phyloP scores from a whole-genome alignment of 1,140 invertebrate genomes.

The Brachionus rotundiformis region DNA sequence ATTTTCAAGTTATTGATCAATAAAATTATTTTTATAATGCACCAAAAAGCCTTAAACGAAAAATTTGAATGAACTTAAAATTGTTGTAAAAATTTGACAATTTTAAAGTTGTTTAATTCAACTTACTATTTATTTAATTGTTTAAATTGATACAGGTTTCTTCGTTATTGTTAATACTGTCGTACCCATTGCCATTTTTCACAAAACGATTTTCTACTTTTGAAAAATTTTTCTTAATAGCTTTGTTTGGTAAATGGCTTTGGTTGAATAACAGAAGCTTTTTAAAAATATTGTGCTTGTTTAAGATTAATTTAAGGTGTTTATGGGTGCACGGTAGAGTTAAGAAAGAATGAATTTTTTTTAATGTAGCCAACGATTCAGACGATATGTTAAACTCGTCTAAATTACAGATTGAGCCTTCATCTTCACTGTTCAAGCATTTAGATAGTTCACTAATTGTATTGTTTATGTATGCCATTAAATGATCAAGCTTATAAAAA shows the following conservation, averaged over 20 bases:
- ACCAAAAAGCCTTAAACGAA: too few relatives aligned
- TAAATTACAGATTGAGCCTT: neutral
- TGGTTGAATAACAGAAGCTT: slow-evolving; percentile 23
- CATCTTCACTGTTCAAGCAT: neutral
- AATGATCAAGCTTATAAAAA: slow-evolving; percentile 42
- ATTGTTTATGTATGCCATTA: neutral
- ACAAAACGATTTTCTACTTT: neutral
- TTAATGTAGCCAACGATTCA: slow-evolving; percentile 14
- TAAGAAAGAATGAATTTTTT: neutral
- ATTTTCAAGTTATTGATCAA: too few relatives aligned
- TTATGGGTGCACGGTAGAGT: neutral
- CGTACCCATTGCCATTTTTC: neutral
- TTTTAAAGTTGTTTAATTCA: too few relatives aligned
- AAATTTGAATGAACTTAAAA: too few relatives aligned
- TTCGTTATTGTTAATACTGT: slow-evolving; percentile 7
- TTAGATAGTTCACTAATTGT: neutral
- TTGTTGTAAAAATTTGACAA: too few relatives aligned
- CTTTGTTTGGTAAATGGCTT: neutral
- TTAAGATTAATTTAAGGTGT: neutral
- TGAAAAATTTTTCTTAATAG: neutral
- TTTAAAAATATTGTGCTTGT: slow-evolving; percentile 9
- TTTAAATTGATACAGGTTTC: neutral
- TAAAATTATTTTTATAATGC: too few relatives aligned
- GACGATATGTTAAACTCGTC: neutral
- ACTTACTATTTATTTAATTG: neutral